Evolutionary conservation across 2,888 invertebrate genomes (phyloP).

Genomic region (Drosophila melanocephala): DNA sequence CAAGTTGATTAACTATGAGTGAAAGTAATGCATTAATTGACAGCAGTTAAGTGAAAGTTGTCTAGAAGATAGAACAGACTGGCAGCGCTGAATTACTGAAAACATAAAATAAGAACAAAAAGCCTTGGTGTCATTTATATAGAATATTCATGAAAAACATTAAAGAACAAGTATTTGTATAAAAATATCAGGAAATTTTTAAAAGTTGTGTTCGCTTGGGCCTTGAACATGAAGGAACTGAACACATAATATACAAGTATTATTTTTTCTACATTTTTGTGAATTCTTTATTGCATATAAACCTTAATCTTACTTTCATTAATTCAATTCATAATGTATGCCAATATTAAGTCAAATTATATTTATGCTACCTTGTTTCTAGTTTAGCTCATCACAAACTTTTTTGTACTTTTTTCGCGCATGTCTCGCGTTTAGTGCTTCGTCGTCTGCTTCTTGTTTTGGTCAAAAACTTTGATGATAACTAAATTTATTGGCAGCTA

Average conservation of each 20-base stretch:
- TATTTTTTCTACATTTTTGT: background rate
- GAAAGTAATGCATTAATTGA: constrained; percentile 28
- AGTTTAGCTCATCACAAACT: constrained; percentile 11
- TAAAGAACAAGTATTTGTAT: background rate
- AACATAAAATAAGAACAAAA: background rate
- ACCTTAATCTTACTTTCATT: background rate
- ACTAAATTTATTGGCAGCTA: constrained; percentile 57
- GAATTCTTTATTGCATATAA: background rate
- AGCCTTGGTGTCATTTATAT: background rate
- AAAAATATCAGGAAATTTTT: background rate
- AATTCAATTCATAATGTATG: background rate
- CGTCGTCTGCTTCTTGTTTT: constrained; percentile 7
- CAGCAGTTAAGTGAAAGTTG: constrained; percentile 20
- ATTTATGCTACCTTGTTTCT: constrained; percentile 27
- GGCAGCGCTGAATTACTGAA: background rate
- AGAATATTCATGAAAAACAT: background rate
- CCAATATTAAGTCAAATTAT: constrained; percentile 29
- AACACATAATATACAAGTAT: background rate
- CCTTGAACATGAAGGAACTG: background rate
- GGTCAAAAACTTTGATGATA: constrained; percentile 58
- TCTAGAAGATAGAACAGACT: background rate
- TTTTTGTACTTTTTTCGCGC: constrained; percentile 28
- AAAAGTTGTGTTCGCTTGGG: background rate
- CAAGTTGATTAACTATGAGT: constrained; percentile 9
- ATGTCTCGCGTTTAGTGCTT: constrained; percentile 12